Conservation (phyloP, 1,140 invertebrate genomes). For the Mya arenaria region DNA sequence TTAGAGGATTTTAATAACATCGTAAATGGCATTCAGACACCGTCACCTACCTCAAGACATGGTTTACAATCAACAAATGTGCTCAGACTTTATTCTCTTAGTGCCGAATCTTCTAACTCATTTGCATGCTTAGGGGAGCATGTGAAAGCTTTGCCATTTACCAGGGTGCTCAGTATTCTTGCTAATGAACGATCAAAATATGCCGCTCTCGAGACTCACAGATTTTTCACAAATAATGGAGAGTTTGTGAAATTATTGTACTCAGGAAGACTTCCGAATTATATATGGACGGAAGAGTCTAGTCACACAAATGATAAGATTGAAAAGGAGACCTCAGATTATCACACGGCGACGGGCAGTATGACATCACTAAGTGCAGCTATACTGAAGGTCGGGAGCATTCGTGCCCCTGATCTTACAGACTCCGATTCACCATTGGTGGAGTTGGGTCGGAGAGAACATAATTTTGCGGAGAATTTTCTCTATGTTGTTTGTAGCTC, state of each 20-base stretch:
- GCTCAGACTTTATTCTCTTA: neutral
- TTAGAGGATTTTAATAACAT: constrained; percentile 80
- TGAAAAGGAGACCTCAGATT: constrained; percentile 72
- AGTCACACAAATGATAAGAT: constrained; percentile 39
- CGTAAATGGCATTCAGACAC: constrained; percentile 60
- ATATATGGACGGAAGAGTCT: constrained; percentile 73
- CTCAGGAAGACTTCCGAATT: constrained; percentile 66
- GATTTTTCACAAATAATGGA: constrained; percentile 76
- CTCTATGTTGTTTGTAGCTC: constrained; percentile 79
- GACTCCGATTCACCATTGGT: constrained; percentile 71
- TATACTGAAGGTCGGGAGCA: constrained; percentile 69
- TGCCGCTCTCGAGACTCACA: constrained; percentile 74
- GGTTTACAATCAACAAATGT: constrained; percentile 11
- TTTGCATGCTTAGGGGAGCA: constrained; percentile 63
- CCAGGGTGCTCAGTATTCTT: constrained; percentile 74
- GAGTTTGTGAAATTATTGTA: constrained; percentile 73
- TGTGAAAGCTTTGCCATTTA: constrained; percentile 75
- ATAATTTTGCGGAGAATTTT: constrained; percentile 78
- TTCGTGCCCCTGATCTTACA: constrained; percentile 74
- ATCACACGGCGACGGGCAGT: constrained; percentile 74
- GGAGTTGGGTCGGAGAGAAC: constrained; percentile 75
- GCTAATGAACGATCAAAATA: constrained; percentile 77
- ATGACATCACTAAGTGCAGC: constrained; percentile 71
- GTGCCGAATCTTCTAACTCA: constrained; percentile 52
- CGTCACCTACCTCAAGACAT: constrained; percentile 24